Conservation (phyloP, 2,797 vertebrate species). For the Eidolon dupreanum region DNA sequence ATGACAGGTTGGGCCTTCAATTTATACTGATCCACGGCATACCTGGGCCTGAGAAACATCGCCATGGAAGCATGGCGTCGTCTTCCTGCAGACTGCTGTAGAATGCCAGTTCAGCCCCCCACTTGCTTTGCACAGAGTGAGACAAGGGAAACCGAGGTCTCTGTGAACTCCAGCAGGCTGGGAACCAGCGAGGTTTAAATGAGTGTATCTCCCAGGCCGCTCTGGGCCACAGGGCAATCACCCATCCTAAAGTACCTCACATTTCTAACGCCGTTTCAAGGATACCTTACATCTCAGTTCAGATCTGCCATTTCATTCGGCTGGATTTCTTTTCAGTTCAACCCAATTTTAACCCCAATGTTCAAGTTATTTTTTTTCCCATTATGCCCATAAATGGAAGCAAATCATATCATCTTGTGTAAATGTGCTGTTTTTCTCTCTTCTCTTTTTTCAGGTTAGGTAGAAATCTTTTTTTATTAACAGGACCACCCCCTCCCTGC, state of each 20-base stretch:
- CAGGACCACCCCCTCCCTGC: not conserved
- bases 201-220: not conserved
- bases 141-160: not conserved
- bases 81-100: not conserved
- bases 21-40: not conserved
- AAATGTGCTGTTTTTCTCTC: conserved; percentile 64
- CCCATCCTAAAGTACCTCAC: conserved; percentile 16
- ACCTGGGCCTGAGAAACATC: not conserved
- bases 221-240: conserved; percentile 2
- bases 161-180: not conserved
- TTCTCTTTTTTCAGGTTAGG: conserved; percentile 54
- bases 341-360: conserved; percentile 71
- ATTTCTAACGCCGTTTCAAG: conserved; percentile 37
- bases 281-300: not conserved
- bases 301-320: conserved; percentile 37
- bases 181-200: not conserved
- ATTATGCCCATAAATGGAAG: conserved; percentile 74
- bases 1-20: not conserved
- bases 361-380: conserved; percentile 67
- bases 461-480: conserved; percentile 55
- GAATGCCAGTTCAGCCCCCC: not conserved
- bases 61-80: accelerated
- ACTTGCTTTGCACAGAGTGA: not conserved
- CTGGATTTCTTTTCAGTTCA: conserved; percentile 71
- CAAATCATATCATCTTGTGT: conserved; percentile 63